Evolutionary conservation across 1,140 invertebrate genomes (phyloP).

Genomic region (Lepidurus couesii): DNA sequence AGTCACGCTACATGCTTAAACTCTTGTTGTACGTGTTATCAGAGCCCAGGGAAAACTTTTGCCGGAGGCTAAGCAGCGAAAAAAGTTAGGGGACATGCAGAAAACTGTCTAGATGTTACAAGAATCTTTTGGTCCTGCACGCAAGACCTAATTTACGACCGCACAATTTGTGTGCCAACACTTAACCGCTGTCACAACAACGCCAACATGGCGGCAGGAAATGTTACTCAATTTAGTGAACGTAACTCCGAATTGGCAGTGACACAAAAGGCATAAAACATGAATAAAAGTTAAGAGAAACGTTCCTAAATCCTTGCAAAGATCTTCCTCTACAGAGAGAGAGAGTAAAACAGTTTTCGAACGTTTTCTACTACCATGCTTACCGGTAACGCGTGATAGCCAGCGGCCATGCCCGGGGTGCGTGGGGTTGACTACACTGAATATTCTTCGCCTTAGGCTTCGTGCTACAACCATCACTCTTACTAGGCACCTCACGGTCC

Average conservation of each 20-base stretch:
- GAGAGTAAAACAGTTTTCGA: too few species aligned
- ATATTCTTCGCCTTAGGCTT: neutral
- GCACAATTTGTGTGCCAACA: neutral
- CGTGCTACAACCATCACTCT: neutral
- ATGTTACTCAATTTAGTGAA: neutral
- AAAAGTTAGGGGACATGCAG: too few species aligned
- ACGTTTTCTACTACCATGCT: neutral
- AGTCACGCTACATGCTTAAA: constrained; percentile 10
- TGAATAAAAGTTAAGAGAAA: too few species aligned
- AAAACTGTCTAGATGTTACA: neutral
- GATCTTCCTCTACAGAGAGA: too few species aligned
- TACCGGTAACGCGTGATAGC: neutral
- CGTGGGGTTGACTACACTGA: neutral
- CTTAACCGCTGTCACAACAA: neutral
- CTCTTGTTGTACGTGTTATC: neutral
- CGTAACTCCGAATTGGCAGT: neutral
- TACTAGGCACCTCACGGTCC: neutral
- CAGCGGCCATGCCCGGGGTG: neutral
- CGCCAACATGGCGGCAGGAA: neutral
- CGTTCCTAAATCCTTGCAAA: too few species aligned
- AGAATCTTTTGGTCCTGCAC: neutral
- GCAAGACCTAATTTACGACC: neutral
- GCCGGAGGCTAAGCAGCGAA: too few species aligned
- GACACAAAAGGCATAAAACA: neutral
- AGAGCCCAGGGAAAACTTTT: neutral